Evolutionary conservation across 2,888 invertebrate species (phyloP).

Genomic region (Bhutanitis thaidina): DNA sequence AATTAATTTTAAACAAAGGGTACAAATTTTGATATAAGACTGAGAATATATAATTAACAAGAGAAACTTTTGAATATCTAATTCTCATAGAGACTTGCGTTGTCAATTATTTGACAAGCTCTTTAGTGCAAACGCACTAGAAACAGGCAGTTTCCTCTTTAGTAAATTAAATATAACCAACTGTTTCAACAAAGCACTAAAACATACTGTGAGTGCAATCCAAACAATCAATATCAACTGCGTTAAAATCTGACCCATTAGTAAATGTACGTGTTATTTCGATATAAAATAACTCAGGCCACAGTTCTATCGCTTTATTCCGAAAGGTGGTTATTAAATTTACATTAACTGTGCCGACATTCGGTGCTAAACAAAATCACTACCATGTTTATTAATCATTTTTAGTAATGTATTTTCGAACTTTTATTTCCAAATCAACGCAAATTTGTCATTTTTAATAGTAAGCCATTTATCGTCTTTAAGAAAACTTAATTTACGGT

Average conservation of each 20-base stretch:
- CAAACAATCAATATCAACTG: constrained; percentile 14
- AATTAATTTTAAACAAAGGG: no score
- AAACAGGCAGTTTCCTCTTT: not conserved
- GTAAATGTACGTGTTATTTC: constrained; percentile 7
- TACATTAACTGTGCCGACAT: constrained; percentile 17
- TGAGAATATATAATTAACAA: no score
- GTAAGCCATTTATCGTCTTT: not conserved
- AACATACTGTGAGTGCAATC: constrained; percentile 7
- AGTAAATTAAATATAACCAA: constrained; percentile 9
- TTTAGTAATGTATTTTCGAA: constrained; percentile 9
- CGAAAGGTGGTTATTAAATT: constrained; percentile 21
- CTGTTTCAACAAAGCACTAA: constrained; percentile 12
- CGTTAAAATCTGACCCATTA: constrained; percentile 12
- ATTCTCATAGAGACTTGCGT: no score
- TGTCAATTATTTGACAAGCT: not conserved
- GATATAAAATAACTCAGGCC: not conserved
- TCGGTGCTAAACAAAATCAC: constrained; percentile 12
- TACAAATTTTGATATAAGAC: no score
- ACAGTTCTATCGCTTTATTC: constrained; percentile 2
- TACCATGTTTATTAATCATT: constrained; percentile 18
- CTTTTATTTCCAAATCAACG: not conserved
- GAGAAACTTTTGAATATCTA: no score
- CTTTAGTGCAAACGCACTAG: not conserved
- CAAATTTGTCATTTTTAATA: not conserved
- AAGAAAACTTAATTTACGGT: not conserved